phyloP scores from a whole-genome alignment of 2,113 vertebrate species.

The Prietella phreatophila region DNA sequence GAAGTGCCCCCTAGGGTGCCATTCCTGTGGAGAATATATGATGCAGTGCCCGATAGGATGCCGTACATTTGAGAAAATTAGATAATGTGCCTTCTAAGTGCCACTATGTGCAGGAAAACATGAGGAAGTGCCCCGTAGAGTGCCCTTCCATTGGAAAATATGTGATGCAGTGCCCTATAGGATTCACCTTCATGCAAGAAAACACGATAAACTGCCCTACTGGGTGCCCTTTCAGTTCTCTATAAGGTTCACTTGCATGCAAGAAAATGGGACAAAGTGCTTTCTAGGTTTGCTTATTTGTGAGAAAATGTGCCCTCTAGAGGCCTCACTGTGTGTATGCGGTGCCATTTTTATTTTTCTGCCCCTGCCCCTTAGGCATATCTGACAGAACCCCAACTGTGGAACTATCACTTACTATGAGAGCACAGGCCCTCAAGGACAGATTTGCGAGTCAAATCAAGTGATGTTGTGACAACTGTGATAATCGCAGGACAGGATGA shows the following conservation, averaged over 20 bases:
- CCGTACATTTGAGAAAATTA: too few species aligned
- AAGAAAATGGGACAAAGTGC: not conserved
- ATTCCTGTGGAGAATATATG: not conserved
- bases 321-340: not conserved
- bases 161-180: not conserved
- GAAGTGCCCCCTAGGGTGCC: not conserved
- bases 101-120: not conserved
- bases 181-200: not conserved
- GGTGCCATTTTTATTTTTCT: not conserved
- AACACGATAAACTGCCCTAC: not conserved
- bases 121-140: not conserved
- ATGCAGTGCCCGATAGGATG: not conserved
- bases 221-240: not conserved
- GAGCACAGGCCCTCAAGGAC: not conserved
- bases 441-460: not conserved
- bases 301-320: not conserved
- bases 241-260: not conserved
- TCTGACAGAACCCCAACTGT: not conserved
- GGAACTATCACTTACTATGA: not conserved
- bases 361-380: not conserved
- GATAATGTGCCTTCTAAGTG: not conserved
- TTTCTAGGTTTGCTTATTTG: not conserved
- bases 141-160: not conserved
- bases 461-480: not conserved
- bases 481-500: not conserved